These are phyloP conservation scores for Slavum lentiscoides DNA, from an alignment of 2,888 invertebrate genomes.

Conservation along the genomic window DNA sequence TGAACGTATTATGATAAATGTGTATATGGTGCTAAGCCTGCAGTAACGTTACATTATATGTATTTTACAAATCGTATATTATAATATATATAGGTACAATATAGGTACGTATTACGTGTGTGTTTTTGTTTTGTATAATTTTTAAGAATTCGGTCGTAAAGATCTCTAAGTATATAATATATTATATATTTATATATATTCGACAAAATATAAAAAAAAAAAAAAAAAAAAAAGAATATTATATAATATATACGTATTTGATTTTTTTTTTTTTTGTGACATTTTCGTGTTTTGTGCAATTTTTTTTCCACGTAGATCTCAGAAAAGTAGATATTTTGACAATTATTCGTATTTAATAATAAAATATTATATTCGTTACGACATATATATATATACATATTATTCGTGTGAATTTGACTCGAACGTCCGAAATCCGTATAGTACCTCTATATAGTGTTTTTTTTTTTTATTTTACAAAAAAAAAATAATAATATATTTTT, in stretches of 20 bases:
- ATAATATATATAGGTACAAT: too few relatives aligned
- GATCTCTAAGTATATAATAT: conserved; percentile 40
- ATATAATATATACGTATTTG: not conserved
- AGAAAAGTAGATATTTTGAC: conserved; percentile 45
- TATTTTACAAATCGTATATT: conserved; percentile 9
- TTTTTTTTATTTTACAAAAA: too few relatives aligned
- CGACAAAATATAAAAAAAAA: not conserved
- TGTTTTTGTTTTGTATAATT: too few relatives aligned
- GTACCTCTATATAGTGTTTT: too few relatives aligned
- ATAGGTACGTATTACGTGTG: too few relatives aligned
- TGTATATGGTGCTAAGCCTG: conserved; percentile 14
- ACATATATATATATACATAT: too few relatives aligned
- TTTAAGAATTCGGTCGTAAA: conserved; percentile 21
- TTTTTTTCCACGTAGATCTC: conserved; percentile 46
- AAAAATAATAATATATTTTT: too few relatives aligned
- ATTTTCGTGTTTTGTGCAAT: conserved; percentile 43
- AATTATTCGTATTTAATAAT: not conserved
- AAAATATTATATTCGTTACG: too few relatives aligned
- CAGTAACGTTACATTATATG: not conserved
- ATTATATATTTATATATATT: not conserved
- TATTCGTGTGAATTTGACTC: too few relatives aligned
- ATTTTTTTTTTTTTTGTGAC: not conserved
- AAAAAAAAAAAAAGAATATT: conserved; percentile 12
- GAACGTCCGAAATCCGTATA: too few relatives aligned
- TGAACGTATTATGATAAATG: not conserved